Percentiles rank a stretch among this genome's conserved stretches.
Conservation (phyloP, 2,113 vertebrate species). For the Orycteropus afer region DNA sequence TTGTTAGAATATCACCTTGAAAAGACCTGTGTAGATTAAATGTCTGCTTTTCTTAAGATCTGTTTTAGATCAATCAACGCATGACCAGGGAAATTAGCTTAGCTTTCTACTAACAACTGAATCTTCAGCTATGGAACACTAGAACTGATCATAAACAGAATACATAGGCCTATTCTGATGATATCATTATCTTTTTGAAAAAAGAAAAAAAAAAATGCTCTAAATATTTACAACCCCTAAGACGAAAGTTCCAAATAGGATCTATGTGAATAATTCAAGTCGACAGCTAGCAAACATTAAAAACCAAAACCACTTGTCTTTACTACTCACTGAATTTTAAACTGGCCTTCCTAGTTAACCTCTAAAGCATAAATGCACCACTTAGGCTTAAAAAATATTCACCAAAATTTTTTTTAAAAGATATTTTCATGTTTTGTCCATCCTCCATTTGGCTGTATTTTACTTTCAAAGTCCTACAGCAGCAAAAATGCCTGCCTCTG, state of each 20-base stretch:
- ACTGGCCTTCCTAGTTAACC: slow-evolving; percentile 25
- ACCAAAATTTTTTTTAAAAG: slow-evolving; percentile 9
- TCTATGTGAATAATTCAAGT: slow-evolving; percentile 16
- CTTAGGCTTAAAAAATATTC: slow-evolving; percentile 12
- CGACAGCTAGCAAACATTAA: slow-evolving; percentile 45
- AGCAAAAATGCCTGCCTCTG: slow-evolving; percentile 43
- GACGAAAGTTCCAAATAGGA: background rate
- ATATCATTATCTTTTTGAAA: background rate
- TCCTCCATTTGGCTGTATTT: slow-evolving; percentile 15
- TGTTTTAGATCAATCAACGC: slow-evolving; percentile 8
- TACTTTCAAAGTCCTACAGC: background rate
- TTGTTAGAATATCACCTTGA: background rate
- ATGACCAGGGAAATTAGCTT: background rate
- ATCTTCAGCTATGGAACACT: background rate
- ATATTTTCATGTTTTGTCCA: background rate
- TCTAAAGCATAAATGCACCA: slow-evolving; percentile 14
- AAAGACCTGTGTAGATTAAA: slow-evolving; percentile 13
- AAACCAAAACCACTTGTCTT: slow-evolving; percentile 34
- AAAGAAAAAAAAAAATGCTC: background rate
- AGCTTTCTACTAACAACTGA: background rate
- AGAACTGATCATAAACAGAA: slow-evolving; percentile 15
- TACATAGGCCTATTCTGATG: background rate
- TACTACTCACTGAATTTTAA: slow-evolving; percentile 51
- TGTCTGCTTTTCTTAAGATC: slow-evolving; percentile 29
- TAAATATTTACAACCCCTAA: slow-evolving; percentile 6